These are phyloP conservation scores for Philereme vetulata DNA, from an alignment of 2,888 invertebrate species.

Conservation along the genomic window DNA sequence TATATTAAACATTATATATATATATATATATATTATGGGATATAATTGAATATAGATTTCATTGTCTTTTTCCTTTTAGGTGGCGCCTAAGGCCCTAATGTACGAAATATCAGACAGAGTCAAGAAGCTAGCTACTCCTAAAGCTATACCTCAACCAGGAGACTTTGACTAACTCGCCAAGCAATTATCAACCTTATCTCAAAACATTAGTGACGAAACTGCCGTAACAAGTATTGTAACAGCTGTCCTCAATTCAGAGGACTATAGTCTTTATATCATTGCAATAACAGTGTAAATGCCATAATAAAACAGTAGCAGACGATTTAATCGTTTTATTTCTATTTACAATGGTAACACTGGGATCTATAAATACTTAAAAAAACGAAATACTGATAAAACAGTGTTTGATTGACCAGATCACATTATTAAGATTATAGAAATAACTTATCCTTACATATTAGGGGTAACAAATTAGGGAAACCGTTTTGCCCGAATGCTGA, in stretches of 20 bases:
- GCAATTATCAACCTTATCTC: conserved; percentile 1
- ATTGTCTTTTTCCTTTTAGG: conserved; percentile 51
- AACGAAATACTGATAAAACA: conserved; percentile 53
- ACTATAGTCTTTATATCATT: neutral
- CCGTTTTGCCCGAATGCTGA: too few species aligned
- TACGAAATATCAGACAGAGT: conserved; percentile 69
- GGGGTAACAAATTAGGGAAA: neutral
- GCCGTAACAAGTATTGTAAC: conserved; percentile 10
- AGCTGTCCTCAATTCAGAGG: neutral
- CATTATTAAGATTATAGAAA: conserved; percentile 52
- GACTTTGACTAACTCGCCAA: conserved; percentile 1
- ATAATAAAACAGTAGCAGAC: conserved; percentile 40
- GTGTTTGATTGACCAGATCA: conserved; percentile 54
- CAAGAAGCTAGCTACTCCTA: conserved; percentile 67
- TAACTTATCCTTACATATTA: conserved; percentile 58
- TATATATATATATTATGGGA: too few species aligned
- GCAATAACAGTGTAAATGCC: conserved; percentile 3
- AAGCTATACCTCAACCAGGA: conserved; percentile 48
- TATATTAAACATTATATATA: too few species aligned
- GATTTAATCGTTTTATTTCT: conserved; percentile 55
- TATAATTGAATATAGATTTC: too few species aligned
- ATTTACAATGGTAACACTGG: conserved; percentile 63
- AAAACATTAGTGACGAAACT: conserved; percentile 12
- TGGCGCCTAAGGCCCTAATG: conserved; percentile 63
- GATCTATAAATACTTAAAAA: conserved; percentile 21